These are phyloP conservation scores for Morone saxatilis DNA, from an alignment of 2,113 vertebrate species.

Conservation along the genomic window DNA sequence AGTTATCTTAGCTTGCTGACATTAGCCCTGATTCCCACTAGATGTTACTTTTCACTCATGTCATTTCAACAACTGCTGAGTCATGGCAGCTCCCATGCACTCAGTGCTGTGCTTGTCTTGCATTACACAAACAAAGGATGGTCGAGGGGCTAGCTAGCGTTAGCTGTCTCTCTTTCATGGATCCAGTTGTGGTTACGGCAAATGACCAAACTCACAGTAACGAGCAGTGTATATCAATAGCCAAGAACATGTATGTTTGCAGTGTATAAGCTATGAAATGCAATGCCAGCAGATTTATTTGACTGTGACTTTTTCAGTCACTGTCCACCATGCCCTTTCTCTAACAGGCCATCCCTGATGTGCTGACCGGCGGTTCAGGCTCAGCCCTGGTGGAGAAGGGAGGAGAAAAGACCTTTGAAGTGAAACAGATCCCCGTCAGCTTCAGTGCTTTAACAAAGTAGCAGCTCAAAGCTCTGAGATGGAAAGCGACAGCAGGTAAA, in stretches of 20 bases:
- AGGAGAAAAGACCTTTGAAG: conserved; percentile 53
- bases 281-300: background rate
- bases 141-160: background rate
- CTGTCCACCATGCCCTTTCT: background rate
- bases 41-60: background rate
- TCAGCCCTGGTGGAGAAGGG: conserved; percentile 4
- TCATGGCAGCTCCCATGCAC: background rate
- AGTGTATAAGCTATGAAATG: conserved; percentile 3
- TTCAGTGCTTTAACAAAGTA: conserved; percentile 38
- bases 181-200: background rate
- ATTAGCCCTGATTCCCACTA: background rate
- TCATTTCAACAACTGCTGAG: background rate
- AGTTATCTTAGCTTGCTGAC: background rate
- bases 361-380: conserved; percentile 36
- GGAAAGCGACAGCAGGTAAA: conserved; percentile 40
- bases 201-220: background rate
- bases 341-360: conserved; percentile 8
- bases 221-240: background rate
- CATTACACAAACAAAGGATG: too few relatives aligned
- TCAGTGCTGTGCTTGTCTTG: too few relatives aligned
- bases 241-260: background rate
- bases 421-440: conserved; percentile 47
- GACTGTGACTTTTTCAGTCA: background rate
- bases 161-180: background rate
- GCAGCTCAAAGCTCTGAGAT: conserved; percentile 23